These are phyloP conservation scores for Samia ricini DNA, from an alignment of 1,140 invertebrate genomes.

Conservation along the genomic window DNA sequence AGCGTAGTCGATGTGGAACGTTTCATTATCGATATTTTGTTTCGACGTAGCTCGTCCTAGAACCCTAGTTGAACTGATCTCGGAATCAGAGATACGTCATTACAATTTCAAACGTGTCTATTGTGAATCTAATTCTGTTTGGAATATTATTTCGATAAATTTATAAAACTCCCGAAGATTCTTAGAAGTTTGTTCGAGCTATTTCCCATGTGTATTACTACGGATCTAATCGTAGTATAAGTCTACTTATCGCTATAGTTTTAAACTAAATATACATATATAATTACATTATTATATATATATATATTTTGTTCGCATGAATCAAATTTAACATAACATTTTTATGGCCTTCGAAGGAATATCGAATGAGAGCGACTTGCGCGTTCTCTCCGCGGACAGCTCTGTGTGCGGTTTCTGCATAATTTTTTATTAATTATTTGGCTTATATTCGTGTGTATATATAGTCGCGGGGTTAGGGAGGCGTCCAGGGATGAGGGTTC, in stretches of 20 bases:
- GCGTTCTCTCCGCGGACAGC: not conserved
- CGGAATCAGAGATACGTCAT: not conserved
- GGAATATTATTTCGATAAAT: not conserved
- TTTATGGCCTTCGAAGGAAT: not conserved
- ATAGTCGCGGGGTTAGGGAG: slow-evolving; percentile 11
- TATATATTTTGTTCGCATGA: not conserved
- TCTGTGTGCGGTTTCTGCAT: slow-evolving; percentile 28
- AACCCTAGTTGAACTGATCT: not conserved
- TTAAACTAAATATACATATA: not conserved
- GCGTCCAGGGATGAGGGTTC: not conserved
- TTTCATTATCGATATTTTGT: not conserved
- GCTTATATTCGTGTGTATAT: slow-evolving; percentile 35
- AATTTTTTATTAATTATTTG: slow-evolving; percentile 28
- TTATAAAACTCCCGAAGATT: not conserved
- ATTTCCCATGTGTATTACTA: not conserved
- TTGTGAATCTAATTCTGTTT: not conserved
- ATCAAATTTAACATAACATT: not conserved
- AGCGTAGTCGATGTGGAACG: not conserved
- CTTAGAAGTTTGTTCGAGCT: not conserved
- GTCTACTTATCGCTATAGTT: not conserved
- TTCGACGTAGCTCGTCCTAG: not conserved
- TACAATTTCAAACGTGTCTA: not conserved
- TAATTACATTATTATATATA: no score
- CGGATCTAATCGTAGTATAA: not conserved
- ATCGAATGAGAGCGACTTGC: not conserved